A percentile compares a stretch with the other conserved stretches of the same genome.
Conservation (phyloP, 2,888 invertebrate species). For the Syritta pipiens region DNA sequence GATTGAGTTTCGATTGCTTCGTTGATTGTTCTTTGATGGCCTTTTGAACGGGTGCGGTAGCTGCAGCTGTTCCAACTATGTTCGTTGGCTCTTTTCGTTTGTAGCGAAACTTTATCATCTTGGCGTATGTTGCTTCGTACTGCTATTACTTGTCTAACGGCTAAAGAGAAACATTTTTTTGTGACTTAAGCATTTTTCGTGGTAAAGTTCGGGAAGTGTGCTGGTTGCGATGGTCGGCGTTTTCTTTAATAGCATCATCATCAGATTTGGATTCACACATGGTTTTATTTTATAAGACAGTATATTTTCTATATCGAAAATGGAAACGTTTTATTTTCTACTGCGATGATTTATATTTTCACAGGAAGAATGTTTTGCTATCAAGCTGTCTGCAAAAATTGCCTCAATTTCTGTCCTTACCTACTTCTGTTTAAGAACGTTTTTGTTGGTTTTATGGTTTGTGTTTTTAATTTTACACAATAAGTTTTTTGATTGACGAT, state of each 20-base stretch:
- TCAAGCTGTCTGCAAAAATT: too few relatives aligned
- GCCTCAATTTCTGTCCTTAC: too few relatives aligned
- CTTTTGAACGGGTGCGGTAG: constrained; percentile 51
- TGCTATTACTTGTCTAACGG: not conserved
- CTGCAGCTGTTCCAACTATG: constrained; percentile 71
- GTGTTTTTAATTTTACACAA: too few relatives aligned
- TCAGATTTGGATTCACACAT: not conserved
- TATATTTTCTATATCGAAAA: too few relatives aligned
- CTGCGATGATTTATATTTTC: too few relatives aligned
- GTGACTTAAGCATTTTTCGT: not conserved
- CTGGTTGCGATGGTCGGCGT: not conserved
- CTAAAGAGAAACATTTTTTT: not conserved
- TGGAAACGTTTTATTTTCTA: too few relatives aligned
- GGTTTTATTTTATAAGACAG: not conserved
- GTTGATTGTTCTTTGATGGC: constrained; percentile 47
- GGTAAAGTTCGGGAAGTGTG: too few relatives aligned
- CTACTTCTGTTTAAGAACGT: too few relatives aligned
- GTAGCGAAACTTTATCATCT: constrained; percentile 85
- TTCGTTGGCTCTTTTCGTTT: constrained; percentile 82
- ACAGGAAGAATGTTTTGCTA: too few relatives aligned
- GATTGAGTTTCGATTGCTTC: constrained; percentile 46
- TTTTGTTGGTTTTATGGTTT: too few relatives aligned
- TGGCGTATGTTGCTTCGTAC: constrained; percentile 57
- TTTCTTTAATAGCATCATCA: not conserved
- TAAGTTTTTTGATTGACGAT: too few relatives aligned